phyloP scores from a whole-genome alignment of 2,113 vertebrate genomes.

The Gopherus flavomarginatus region DNA sequence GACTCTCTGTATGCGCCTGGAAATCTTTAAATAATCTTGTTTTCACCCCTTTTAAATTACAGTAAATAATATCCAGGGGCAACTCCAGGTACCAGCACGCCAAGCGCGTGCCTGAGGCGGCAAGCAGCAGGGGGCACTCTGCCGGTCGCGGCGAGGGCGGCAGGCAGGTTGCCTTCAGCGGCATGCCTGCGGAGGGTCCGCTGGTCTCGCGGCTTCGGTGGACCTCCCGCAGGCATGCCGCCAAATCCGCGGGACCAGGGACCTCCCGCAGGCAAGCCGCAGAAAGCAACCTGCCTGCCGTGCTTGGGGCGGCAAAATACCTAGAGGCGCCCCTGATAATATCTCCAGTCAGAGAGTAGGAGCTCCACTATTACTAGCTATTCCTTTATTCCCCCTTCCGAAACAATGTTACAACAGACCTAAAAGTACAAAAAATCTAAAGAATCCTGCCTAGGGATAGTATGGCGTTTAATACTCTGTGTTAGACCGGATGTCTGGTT shows the following conservation, averaged over 20 bases:
- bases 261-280: no score
- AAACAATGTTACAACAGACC: not conserved
- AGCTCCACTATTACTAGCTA: not conserved
- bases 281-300: no score
- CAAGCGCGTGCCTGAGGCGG: no score
- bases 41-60: conserved; percentile 8
- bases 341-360: not conserved
- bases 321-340: not conserved
- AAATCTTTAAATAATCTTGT: not conserved
- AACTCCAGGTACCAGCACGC: no score
- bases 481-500: fast-evolving
- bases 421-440: not conserved
- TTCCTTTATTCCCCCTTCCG: not conserved
- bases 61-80: not conserved
- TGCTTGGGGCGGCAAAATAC: no score
- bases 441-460: not conserved
- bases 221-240: no score
- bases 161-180: no score
- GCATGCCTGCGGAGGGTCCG: no score
- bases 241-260: no score
- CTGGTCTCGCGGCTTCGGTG: no score
- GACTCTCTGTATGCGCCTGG: not conserved
- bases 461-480: fast-evolving
- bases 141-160: no score
- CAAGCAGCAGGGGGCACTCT: no score